A percentile compares a stretch with the other conserved stretches of the same genome.
Evolutionary conservation across 2,113 vertebrate species (phyloP).

Genomic region (Callaeas wilsoni): DNA sequence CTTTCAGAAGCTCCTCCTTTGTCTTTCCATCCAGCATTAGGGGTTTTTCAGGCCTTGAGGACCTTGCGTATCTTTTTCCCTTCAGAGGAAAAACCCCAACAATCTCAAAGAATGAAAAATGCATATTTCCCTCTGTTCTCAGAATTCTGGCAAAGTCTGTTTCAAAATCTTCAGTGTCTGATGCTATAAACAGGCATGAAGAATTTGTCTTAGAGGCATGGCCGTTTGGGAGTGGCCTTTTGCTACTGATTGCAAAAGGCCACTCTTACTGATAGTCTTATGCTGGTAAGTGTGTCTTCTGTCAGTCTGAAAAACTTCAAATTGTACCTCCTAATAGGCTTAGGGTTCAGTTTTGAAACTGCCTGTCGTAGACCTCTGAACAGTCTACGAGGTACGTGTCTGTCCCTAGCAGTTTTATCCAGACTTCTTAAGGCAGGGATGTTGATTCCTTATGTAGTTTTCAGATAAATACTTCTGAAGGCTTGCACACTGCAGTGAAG

Average conservation of each 20-base stretch:
- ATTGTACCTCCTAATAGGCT: background rate
- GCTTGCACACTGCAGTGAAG: background rate
- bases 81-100: background rate
- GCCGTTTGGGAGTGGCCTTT: background rate
- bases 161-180: background rate
- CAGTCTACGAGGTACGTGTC: background rate
- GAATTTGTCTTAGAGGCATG: background rate
- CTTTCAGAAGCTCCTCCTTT: background rate
- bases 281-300: background rate
- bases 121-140: background rate
- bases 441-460: background rate
- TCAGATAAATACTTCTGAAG: background rate
- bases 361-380: background rate
- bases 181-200: background rate
- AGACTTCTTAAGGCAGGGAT: background rate
- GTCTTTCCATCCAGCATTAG: background rate
- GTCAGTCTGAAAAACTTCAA: background rate
- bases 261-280: background rate
- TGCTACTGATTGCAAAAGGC: background rate
- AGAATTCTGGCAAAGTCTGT: background rate
- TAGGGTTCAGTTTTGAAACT: background rate
- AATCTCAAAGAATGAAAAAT: background rate
- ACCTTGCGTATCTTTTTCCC: background rate
- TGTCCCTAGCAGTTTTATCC: background rate
- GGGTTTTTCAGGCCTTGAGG: background rate